Evolutionary conservation across 2,113 vertebrate species (phyloP).

Genomic region (Xenopus laevis): DNA sequence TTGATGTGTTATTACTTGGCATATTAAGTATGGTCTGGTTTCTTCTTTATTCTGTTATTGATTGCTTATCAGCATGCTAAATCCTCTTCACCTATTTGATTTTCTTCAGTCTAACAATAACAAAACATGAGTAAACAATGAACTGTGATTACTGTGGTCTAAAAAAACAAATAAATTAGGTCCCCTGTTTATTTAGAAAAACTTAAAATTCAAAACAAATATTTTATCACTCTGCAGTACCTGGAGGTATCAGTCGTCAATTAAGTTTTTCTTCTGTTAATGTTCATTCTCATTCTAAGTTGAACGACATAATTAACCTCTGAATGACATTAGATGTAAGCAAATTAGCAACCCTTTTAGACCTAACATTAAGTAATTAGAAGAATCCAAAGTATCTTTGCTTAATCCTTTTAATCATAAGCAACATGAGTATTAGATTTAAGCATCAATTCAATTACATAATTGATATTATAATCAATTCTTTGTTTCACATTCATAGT

Average conservation of each 20-base stretch:
- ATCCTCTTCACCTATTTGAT: not conserved
- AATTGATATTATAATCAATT: too few relatives aligned
- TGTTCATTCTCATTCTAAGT: slow-evolving; percentile 2
- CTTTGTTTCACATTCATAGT: too few relatives aligned
- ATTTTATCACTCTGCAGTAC: not conserved
- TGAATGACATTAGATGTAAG: not conserved
- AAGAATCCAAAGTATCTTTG: not conserved
- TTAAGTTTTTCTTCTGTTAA: not conserved
- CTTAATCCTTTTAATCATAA: not conserved
- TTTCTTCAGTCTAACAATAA: not conserved
- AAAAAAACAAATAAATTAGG: slow-evolving; percentile 4
- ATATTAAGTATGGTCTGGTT: too few relatives aligned
- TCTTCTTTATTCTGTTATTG: too few relatives aligned
- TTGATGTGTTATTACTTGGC: too few relatives aligned
- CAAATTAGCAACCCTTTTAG: not conserved
- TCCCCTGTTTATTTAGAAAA: not conserved
- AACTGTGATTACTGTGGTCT: not conserved
- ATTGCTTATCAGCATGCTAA: not conserved
- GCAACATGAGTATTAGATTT: too few relatives aligned
- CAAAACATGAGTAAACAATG: not conserved
- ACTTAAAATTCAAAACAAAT: slow-evolving; percentile 2
- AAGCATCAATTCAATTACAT: too few relatives aligned
- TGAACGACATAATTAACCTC: not conserved
- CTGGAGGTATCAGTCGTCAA: slow-evolving; percentile 4
- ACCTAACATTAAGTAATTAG: slow-evolving; percentile 4